Evolutionary conservation across 2,888 invertebrate genomes (phyloP).

Genomic region (Caradrina kadenii): DNA sequence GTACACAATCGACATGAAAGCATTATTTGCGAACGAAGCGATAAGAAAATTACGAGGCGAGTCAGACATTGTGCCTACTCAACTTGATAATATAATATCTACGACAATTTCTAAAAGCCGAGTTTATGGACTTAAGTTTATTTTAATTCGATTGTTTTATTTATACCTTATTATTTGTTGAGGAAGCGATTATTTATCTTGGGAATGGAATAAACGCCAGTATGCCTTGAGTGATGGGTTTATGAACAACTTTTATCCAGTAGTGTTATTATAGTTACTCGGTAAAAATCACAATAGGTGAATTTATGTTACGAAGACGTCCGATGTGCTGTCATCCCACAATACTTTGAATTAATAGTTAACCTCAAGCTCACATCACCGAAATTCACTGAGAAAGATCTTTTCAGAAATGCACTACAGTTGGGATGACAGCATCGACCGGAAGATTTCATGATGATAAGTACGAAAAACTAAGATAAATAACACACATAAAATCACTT

Average conservation of each 20-base stretch:
- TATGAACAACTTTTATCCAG: background rate
- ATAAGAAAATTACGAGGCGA: slow-evolving; percentile 69
- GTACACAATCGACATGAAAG: slow-evolving; percentile 53
- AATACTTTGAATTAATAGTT: too few species aligned
- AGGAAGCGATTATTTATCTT: slow-evolving; percentile 27
- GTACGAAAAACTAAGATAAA: too few species aligned
- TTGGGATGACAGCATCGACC: too few species aligned
- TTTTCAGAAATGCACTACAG: too few species aligned
- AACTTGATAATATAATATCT: slow-evolving; percentile 46
- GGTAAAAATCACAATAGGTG: background rate
- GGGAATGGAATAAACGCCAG: slow-evolving; percentile 12
- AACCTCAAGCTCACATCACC: too few species aligned
- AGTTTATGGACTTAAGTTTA: slow-evolving; percentile 39
- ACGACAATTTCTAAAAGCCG: slow-evolving; percentile 45
- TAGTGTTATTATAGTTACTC: background rate
- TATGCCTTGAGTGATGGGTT: background rate
- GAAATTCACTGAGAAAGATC: too few species aligned
- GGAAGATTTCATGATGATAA: background rate
- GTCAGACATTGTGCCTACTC: slow-evolving; percentile 61
- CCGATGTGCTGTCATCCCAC: background rate
- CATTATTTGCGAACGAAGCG: slow-evolving; percentile 67
- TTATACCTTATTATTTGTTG: slow-evolving; percentile 35
- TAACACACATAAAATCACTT: background rate
- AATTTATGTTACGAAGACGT: background rate
- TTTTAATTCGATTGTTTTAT: slow-evolving; percentile 28